Percentiles rank a stretch among this genome's conserved stretches.
These are phyloP conservation scores for Penaeus vannamei DNA, from an alignment of 1,140 invertebrate species.

Conservation along the genomic window DNA sequence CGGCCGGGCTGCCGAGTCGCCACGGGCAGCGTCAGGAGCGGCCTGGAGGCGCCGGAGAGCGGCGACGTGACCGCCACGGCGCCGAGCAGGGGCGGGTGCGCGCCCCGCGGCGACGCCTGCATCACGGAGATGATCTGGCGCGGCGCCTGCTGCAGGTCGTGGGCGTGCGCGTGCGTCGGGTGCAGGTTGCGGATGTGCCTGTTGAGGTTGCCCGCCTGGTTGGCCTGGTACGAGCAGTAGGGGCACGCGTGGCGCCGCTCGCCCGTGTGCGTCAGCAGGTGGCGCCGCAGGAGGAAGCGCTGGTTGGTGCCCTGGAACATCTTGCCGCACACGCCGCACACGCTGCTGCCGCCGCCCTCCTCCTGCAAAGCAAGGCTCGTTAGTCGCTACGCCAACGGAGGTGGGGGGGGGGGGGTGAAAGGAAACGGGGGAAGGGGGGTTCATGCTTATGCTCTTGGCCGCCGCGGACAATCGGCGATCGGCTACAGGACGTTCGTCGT, in stretches of 20 bases:
- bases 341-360: slow-evolving; percentile 43
- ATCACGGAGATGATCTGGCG: background rate
- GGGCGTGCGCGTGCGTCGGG: background rate
- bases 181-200: slow-evolving; percentile 56
- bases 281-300: slow-evolving; percentile 72
- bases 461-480: no score
- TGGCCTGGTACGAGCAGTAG: slow-evolving; percentile 61
- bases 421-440: background rate
- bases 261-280: slow-evolving; percentile 73
- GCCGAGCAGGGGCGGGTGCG: no score
- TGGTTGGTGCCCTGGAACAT: slow-evolving; percentile 59
- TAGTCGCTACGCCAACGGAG: no score
- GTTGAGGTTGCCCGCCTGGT: slow-evolving; percentile 74
- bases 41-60: background rate
- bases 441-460: no score
- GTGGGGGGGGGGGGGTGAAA: background rate
- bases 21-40: background rate
- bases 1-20: no score
- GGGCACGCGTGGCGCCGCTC: slow-evolving; percentile 70
- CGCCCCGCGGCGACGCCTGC: no score
- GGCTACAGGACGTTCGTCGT: no score
- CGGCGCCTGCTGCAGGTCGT: background rate
- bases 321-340: slow-evolving; percentile 54
- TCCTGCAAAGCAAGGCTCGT: slow-evolving; percentile 36
- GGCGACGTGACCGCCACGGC: no score